phyloP scores from a whole-genome alignment of 2,113 vertebrate species.

The Laticauda colubrina region DNA sequence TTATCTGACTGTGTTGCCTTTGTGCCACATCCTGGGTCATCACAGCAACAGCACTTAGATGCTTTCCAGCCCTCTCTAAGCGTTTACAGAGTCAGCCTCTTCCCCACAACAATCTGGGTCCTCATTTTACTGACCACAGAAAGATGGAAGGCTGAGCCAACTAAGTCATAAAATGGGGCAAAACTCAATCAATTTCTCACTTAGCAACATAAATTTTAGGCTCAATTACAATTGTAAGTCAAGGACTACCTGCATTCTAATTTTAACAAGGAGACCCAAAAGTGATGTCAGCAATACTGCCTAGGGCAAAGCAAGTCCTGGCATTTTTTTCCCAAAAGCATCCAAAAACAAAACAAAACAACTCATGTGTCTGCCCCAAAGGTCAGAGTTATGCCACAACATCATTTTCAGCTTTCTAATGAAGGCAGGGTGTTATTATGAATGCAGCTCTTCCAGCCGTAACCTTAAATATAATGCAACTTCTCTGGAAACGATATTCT shows the following conservation, averaged over 20 bases:
- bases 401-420: background rate
- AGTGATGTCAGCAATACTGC: background rate
- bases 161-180: no score
- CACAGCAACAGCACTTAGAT: no score
- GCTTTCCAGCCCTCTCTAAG: no score
- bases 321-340: background rate
- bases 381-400: background rate
- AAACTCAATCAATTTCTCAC: no score
- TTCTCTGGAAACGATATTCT: constrained; percentile 61
- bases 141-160: no score
- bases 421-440: background rate
- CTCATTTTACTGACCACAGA: no score
- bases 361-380: background rate
- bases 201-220: background rate
- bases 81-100: no score
- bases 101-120: no score
- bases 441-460: constrained; percentile 14
- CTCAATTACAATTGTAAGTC: background rate
- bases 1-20: no score
- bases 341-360: background rate
- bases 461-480: constrained; percentile 57
- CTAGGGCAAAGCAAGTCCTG: background rate
- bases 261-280: background rate
- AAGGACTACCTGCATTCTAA: background rate
- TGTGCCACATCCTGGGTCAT: no score